phyloP scores from a whole-genome alignment of 1,140 invertebrate species.

The Temnothorax longispinosus region DNA sequence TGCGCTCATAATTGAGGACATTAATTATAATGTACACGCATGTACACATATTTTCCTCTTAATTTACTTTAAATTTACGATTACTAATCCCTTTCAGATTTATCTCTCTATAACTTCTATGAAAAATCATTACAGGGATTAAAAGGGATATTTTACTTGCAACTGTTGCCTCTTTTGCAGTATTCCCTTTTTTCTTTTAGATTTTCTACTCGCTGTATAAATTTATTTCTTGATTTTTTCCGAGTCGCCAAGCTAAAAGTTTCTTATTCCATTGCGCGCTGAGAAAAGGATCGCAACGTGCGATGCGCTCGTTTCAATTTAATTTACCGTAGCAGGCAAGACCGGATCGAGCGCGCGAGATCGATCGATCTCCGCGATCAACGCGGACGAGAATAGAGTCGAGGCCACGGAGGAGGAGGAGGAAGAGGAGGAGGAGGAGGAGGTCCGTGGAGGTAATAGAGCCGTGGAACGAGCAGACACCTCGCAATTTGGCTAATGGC shows the following conservation, averaged over 20 bases:
- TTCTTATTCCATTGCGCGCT: not conserved
- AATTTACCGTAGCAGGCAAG: slow-evolving; percentile 9
- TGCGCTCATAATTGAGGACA: not conserved
- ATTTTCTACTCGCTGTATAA: not conserved
- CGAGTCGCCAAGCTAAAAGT: not conserved
- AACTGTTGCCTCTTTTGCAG: too few relatives aligned
- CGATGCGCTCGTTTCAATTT: slow-evolving; percentile 32
- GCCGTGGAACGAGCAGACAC: slow-evolving; percentile 83
- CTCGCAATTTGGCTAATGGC: slow-evolving; percentile 84
- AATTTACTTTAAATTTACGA: not conserved
- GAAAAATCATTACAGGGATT: not conserved
- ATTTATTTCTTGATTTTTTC: not conserved
- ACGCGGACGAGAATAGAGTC: slow-evolving; percentile 53
- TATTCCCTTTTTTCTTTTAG: not conserved
- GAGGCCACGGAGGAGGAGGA: slow-evolving; percentile 22
- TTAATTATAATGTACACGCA: not conserved
- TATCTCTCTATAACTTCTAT: not conserved
- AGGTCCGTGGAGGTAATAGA: slow-evolving; percentile 79
- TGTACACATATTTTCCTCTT: not conserved
- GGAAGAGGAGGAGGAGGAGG: not conserved
- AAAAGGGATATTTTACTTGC: not conserved
- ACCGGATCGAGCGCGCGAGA: slow-evolving; percentile 40
- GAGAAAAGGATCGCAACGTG: not conserved
- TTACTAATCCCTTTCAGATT: not conserved
- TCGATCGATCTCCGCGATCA: slow-evolving; percentile 52